Evolutionary conservation across 2,797 vertebrate species (phyloP).

Genomic region (Dallia pectoralis): DNA sequence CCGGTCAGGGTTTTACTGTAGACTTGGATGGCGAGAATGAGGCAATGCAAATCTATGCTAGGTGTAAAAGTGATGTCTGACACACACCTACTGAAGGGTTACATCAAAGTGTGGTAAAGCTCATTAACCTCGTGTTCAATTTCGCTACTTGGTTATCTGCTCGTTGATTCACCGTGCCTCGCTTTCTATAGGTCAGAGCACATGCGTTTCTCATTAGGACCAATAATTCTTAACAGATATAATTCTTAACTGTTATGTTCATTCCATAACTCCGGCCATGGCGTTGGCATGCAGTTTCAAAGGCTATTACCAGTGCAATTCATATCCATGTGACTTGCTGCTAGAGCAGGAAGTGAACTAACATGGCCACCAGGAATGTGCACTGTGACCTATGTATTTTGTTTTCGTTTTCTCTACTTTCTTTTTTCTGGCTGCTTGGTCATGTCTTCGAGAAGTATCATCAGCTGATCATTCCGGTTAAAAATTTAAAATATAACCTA

Average conservation of each 20-base stretch:
- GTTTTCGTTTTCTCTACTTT: constrained; percentile 17
- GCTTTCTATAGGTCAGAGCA: constrained; percentile 7
- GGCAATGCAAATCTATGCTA: constrained; percentile 28
- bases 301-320: constrained; percentile 9
- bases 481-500: constrained; percentile 12
- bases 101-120: constrained; percentile 13
- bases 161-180: constrained; percentile 30
- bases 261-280: constrained; percentile 3
- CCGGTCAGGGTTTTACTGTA: constrained; percentile 4
- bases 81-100: constrained; percentile 50
- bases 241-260: too few species aligned
- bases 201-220: neutral
- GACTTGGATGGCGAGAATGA: neutral
- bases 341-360: neutral
- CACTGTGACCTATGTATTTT: neutral
- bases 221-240: neutral
- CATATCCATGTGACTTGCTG: neutral
- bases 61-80: constrained; percentile 23
- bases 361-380: constrained; percentile 1
- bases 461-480: constrained; percentile 40
- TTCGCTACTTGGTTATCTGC: constrained; percentile 20
- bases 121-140: constrained; percentile 30
- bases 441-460: neutral
- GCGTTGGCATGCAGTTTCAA: constrained; percentile 6
- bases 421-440: constrained; percentile 46